Percentiles rank a stretch among this genome's conserved stretches.
phyloP scores from a whole-genome alignment of 2,888 invertebrate genomes.

The Aphodius granarius region DNA sequence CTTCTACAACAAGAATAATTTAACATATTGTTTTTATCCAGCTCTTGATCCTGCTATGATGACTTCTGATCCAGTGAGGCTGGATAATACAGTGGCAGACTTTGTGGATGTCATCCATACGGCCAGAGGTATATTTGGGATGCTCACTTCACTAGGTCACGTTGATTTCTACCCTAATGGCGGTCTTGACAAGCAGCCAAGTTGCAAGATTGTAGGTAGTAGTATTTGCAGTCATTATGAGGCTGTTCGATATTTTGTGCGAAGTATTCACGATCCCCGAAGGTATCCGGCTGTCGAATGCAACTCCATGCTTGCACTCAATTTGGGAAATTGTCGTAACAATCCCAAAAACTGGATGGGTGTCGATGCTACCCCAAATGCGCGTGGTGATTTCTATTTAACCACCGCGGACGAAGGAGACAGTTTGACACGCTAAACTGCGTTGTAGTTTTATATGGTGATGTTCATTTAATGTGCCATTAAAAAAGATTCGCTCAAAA shows the following conservation, averaged over 20 bases:
- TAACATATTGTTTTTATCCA: background rate
- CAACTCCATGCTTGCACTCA: background rate
- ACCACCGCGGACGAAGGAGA: background rate
- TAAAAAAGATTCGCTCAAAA: background rate
- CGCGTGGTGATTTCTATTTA: constrained; percentile 3
- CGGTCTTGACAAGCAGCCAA: constrained; percentile 53
- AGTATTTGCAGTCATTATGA: constrained; percentile 16
- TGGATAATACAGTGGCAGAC: constrained; percentile 67
- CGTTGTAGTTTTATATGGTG: background rate
- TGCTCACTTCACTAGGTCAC: constrained; percentile 63
- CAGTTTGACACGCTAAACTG: background rate
- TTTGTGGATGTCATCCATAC: constrained; percentile 79
- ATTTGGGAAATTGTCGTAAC: background rate
- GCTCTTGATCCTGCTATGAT: constrained; percentile 42
- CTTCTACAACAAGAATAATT: background rate
- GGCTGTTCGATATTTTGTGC: constrained; percentile 2
- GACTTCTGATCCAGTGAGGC: constrained; percentile 52
- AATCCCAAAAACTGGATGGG: constrained; percentile 3
- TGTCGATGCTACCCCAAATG: background rate
- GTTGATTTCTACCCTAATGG: constrained; percentile 77
- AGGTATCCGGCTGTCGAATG: background rate
- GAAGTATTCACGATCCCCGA: constrained; percentile 1
- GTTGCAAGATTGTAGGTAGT: constrained; percentile 52
- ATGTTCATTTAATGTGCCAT: background rate
- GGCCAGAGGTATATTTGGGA: constrained; percentile 67